Evolutionary conservation across 2,888 invertebrate genomes (phyloP), one percentile per base, ranked within the genome.

Genomic region (Drosophila robusta): DNA sequence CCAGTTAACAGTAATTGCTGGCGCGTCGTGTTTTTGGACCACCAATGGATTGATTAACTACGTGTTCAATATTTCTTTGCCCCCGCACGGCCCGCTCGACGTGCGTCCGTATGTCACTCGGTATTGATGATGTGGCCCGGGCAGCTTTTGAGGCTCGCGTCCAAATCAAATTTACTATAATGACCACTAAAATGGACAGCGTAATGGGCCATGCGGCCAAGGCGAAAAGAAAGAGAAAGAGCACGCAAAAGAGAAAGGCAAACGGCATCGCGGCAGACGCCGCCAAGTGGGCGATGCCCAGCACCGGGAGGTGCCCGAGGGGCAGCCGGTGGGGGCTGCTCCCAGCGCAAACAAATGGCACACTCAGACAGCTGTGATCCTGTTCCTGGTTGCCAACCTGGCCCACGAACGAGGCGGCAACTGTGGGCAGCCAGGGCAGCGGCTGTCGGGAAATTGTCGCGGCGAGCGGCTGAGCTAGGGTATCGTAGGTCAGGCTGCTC

Each of bases 181-280:
- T 82, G 81, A 82, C 87, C 81, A 87, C 85, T 82, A 87, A 85
- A 87, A 87, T 85, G 81, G 87, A 87, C 87, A 87, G 82, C 79
- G 85, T 85, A 82, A 82, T 87, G 87, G 87, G 79, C 71, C 85
- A 85, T 62, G 75, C 76, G 11, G 32, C 32, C 29, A 29, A 29
- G 29, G 29, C 29, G 1, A 29, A 8, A 5, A 29, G 34, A 11
- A 12, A 12, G 34, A 34, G 34, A 34, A 34, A 34, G 34, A 62
- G 71, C 61, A 41, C 51, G 50, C 46, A 58, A 62, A 67, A 81
- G 45, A 62, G 63, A 69, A 62, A 62, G 51, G 46, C 47, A 36
- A 41, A 52, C 34, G 34, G 76, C 54, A 29, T 34, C 51, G 24
- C 24, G 57, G 39, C 18, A 55, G 46, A 58, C 32, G 69, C 55